phyloP scores from a whole-genome alignment of 2,797 vertebrate genomes.

The Chrysolophus pictus region DNA sequence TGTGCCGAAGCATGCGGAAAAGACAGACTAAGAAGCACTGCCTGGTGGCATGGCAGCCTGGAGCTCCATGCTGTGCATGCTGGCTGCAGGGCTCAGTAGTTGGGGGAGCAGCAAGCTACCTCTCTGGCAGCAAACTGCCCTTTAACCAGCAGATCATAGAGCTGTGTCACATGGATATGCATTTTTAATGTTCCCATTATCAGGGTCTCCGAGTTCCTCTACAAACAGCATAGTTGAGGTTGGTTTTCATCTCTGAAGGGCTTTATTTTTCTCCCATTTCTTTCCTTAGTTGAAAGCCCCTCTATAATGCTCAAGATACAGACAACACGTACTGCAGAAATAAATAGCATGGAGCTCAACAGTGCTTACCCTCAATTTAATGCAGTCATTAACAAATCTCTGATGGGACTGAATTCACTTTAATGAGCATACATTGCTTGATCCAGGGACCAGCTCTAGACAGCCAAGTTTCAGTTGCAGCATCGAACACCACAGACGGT shows the following conservation, averaged over 20 bases:
- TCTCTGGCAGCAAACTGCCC: background rate
- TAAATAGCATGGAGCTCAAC: background rate
- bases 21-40: constrained; percentile 10
- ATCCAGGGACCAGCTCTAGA: background rate
- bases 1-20: background rate
- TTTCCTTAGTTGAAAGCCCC: background rate
- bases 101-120: background rate
- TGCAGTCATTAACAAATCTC: background rate
- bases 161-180: rapidly evolving
- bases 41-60: background rate
- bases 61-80: background rate
- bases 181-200: background rate
- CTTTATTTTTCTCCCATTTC: background rate
- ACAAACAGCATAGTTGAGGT: background rate
- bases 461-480: background rate
- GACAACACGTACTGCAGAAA: background rate
- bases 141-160: background rate
- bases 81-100: background rate
- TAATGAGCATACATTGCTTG: background rate
- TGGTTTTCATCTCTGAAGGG: background rate
- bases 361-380: background rate
- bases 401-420: background rate
- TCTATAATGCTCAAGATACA: background rate
- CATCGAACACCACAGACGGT: background rate
- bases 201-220: background rate